These are phyloP conservation scores for Clarias laeviceps DNA, from an alignment of 2,797 vertebrate genomes.

Conservation along the genomic window DNA sequence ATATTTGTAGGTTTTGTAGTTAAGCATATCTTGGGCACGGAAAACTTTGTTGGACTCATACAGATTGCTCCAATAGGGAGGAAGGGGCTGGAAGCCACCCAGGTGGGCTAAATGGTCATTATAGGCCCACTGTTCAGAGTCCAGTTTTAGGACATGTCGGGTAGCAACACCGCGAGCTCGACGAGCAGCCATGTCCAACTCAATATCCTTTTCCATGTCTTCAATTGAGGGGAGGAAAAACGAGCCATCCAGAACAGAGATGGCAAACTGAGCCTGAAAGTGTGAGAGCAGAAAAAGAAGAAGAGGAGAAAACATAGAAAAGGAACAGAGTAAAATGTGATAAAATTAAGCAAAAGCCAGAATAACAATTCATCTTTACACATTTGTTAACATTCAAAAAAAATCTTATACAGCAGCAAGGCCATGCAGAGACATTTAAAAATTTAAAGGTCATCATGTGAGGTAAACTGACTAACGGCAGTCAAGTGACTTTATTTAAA, in stretches of 20 bases:
- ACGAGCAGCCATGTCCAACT: conserved; percentile 53
- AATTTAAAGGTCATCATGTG: too few relatives aligned
- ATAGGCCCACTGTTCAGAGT: conserved; percentile 69
- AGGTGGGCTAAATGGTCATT: conserved; percentile 61
- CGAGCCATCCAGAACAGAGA: conserved; percentile 67
- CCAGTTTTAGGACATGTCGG: conserved; percentile 66
- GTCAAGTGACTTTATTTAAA: too few relatives aligned
- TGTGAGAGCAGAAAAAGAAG: not conserved
- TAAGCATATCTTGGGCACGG: conserved; percentile 60
- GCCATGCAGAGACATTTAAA: too few relatives aligned
- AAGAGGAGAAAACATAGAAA: not conserved
- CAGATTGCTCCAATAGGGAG: conserved; percentile 57
- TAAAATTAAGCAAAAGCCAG: not conserved
- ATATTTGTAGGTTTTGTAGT: conserved; percentile 62
- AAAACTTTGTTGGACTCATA: conserved; percentile 66
- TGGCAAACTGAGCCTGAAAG: conserved; percentile 61
- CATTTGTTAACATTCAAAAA: not conserved
- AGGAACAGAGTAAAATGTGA: not conserved
- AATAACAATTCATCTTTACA: not conserved
- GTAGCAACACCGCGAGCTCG: conserved; percentile 56
- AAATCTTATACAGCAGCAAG: not conserved
- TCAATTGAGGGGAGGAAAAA: conserved; percentile 61
- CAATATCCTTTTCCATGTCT: conserved; percentile 65
- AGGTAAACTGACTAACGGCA: too few relatives aligned
- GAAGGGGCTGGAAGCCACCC: conserved; percentile 63